Evolutionary conservation across 2,113 vertebrate species (phyloP).

Genomic region (Lates calcarifer): DNA sequence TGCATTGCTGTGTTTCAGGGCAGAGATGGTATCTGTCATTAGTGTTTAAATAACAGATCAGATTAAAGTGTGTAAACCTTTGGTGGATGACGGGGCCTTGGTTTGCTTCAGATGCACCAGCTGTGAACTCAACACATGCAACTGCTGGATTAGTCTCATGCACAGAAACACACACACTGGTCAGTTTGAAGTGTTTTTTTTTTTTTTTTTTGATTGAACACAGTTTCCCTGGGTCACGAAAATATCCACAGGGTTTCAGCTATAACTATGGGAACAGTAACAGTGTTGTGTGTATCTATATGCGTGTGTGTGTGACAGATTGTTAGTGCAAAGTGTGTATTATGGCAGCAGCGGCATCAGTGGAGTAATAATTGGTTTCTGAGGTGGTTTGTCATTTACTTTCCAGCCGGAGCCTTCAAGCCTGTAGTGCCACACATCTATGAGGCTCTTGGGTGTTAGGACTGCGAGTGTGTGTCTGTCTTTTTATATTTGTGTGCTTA

Average conservation of each 20-base stretch:
- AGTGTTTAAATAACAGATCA: constrained; percentile 50
- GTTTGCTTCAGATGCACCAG: constrained; percentile 4
- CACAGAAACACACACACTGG: constrained; percentile 13
- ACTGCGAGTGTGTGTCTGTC: constrained; percentile 4
- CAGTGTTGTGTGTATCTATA: not conserved
- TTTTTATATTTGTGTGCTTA: constrained; percentile 30
- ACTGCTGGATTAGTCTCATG: not conserved
- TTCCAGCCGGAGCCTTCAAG: constrained; percentile 22
- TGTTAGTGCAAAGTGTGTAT: constrained; percentile 40
- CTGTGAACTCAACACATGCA: constrained; percentile 26
- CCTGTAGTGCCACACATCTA: constrained; percentile 8
- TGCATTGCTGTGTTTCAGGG: constrained; percentile 28
- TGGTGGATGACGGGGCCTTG: constrained; percentile 16
- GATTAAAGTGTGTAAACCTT: constrained; percentile 36
- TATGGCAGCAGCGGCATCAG: constrained; percentile 38
- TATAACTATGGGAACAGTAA: constrained; percentile 41
- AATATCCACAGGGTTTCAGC: constrained; percentile 35
- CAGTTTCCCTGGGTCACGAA: constrained; percentile 25
- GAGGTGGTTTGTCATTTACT: constrained; percentile 54
- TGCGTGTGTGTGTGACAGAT: constrained; percentile 22
- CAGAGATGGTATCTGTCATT: constrained; percentile 34
- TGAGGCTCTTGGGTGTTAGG: constrained; percentile 34
- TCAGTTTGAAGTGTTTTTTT: constrained; percentile 41
- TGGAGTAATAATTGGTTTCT: constrained; percentile 61
- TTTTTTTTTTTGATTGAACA: constrained; percentile 30